Conservation (phyloP, 2,797 vertebrate genomes). For the Parauchenoglanis punctatus region DNA sequence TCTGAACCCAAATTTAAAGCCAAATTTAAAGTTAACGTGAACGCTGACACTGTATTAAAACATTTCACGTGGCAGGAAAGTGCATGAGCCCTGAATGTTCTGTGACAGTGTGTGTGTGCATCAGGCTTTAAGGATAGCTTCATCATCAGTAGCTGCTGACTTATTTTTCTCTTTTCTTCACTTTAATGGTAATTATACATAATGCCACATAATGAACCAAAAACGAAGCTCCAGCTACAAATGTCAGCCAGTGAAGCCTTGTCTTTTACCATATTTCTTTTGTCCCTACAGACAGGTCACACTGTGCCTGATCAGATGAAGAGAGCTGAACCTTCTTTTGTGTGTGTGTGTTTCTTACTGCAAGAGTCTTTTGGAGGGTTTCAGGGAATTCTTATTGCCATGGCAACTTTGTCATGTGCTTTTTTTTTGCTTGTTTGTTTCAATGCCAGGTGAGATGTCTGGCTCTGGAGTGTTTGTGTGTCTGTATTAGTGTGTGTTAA, state of each 20-base stretch:
- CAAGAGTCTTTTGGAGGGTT: conserved; percentile 30
- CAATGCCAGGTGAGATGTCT: conserved; percentile 15
- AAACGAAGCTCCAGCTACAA: conserved; percentile 5
- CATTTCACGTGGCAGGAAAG: neutral
- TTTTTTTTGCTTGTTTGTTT: neutral
- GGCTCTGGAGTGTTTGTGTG: neutral
- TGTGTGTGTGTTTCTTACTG: conserved; percentile 38
- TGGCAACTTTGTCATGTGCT: conserved; percentile 42
- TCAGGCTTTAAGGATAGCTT: neutral
- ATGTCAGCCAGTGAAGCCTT: neutral
- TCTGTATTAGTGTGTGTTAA: neutral
- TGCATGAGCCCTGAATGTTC: neutral
- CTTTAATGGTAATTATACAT: conserved; percentile 18
- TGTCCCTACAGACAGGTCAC: conserved; percentile 5
- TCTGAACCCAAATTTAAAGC: neutral
- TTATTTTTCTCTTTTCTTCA: neutral
- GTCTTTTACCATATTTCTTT: neutral
- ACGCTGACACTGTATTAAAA: neutral
- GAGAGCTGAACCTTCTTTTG: conserved; percentile 7
- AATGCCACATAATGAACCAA: conserved; percentile 22
- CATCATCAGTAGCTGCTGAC: neutral
- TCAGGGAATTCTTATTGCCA: conserved; percentile 36
- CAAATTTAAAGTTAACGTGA: neutral
- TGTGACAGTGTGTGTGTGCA: neutral
- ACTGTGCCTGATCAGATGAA: conserved; percentile 10